These are phyloP conservation scores for Phalanger gymnotis DNA, from an alignment of 2,797 vertebrate species.

Conservation along the genomic window DNA sequence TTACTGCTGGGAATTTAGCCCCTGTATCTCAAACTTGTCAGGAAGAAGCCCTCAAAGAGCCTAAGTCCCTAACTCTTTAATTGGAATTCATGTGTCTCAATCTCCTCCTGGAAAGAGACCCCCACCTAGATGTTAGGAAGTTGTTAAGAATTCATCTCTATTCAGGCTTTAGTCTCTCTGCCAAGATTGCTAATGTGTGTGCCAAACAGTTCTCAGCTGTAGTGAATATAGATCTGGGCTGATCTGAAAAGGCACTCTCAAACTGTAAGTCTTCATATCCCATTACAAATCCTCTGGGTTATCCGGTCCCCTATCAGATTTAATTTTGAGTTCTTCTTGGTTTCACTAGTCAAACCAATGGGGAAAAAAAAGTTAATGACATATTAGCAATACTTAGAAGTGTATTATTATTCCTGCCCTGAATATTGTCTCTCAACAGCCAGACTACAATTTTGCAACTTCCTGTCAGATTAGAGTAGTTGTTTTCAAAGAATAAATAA, in stretches of 20 bases:
- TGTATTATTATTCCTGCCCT: constrained; percentile 11
- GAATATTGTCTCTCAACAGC: constrained; percentile 18
- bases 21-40: constrained; percentile 14
- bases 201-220: constrained; percentile 43
- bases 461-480: neutral
- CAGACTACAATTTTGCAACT: constrained; percentile 26
- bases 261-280: constrained; percentile 52
- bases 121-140: constrained; percentile 57
- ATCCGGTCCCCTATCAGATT: constrained; percentile 60
- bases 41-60: constrained; percentile 23
- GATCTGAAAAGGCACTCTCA: constrained; percentile 20
- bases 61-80: constrained; percentile 34
- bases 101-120: constrained; percentile 59
- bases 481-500: constrained; percentile 41
- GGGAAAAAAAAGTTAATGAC: constrained; percentile 5
- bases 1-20: constrained; percentile 35
- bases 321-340: constrained; percentile 49
- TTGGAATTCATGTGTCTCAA: constrained; percentile 52
- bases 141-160: constrained; percentile 71
- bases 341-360: constrained; percentile 41
- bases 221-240: constrained; percentile 47
- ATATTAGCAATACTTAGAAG: neutral
- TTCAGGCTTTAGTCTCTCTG: constrained; percentile 53
- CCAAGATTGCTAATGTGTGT: constrained; percentile 56
- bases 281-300: constrained; percentile 34